phyloP scores from a whole-genome alignment of 1,140 invertebrate genomes.

The Caenorhabditis latens region DNA sequence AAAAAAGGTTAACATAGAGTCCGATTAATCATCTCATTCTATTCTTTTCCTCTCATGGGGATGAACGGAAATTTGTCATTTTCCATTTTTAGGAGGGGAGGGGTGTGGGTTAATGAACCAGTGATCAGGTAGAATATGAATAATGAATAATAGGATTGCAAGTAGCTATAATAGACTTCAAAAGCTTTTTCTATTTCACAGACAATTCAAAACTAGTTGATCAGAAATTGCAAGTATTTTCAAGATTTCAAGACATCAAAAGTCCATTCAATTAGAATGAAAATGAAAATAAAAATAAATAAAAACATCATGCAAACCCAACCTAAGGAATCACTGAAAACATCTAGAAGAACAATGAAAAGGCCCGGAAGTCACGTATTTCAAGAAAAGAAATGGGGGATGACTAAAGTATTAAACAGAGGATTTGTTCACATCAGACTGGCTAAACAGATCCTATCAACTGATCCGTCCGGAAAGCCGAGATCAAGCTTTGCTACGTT shows the following conservation, averaged over 20 bases:
- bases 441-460: slow-evolving; percentile 18
- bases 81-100: background rate
- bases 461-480: background rate
- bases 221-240: slow-evolving; percentile 14
- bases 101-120: slow-evolving; percentile 1
- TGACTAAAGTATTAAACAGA: slow-evolving; percentile 25
- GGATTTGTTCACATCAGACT: slow-evolving; percentile 21
- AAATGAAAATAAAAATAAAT: background rate
- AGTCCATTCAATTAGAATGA: background rate
- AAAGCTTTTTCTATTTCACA: background rate
- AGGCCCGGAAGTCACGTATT: slow-evolving; percentile 28
- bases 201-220: background rate
- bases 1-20: background rate
- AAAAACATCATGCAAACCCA: background rate
- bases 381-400: background rate
- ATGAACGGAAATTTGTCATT: slow-evolving; percentile 26
- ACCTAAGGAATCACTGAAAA: background rate
- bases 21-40: background rate
- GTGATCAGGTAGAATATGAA: slow-evolving; percentile 16
- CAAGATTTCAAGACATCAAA: background rate
- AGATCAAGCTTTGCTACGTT: slow-evolving; percentile 32
- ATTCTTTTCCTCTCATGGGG: background rate
- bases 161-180: slow-evolving; percentile 7
- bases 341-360: background rate
- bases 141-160: background rate